Evolutionary conservation across 2,113 vertebrate genomes (phyloP).

Genomic region (Engystomops pustulosus): DNA sequence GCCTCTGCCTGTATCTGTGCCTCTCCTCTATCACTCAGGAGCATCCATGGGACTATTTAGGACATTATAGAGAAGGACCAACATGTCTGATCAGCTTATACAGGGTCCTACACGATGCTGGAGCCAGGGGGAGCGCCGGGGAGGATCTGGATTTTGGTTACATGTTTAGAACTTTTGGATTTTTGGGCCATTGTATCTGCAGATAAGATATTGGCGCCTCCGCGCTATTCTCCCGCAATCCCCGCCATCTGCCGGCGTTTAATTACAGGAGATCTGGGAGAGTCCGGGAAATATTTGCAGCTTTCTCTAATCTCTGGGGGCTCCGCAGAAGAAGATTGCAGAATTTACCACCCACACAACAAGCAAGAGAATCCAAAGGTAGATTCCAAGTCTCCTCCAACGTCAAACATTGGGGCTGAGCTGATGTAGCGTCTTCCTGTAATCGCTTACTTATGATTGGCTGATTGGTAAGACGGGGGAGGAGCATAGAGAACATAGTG

Average conservation of each 20-base stretch:
- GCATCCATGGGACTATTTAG: too few species aligned
- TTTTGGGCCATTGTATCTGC: background rate
- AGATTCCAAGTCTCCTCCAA: background rate
- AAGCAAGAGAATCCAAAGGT: background rate
- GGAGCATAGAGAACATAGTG: background rate
- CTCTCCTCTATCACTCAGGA: too few species aligned
- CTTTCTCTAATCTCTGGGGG: background rate
- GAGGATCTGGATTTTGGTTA: too few species aligned
- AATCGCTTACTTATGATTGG: background rate
- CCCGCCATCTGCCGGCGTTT: background rate
- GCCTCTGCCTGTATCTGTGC: too few species aligned
- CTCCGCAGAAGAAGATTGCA: background rate
- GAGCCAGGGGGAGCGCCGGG: too few species aligned
- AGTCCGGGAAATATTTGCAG: background rate
- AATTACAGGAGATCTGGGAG: conserved; percentile 3
- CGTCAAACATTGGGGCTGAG: background rate
- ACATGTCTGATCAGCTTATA: too few species aligned
- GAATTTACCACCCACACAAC: background rate
- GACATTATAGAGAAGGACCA: too few species aligned
- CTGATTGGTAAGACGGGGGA: background rate
- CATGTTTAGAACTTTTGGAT: background rate
- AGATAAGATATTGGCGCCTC: background rate
- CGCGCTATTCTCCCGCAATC: background rate
- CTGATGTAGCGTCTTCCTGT: background rate
- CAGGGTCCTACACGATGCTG: too few species aligned